Evolutionary conservation across 2,797 vertebrate species (phyloP), one percentile per base, ranked within the genome.

Genomic region (Paedocypris micromegethes): DNA sequence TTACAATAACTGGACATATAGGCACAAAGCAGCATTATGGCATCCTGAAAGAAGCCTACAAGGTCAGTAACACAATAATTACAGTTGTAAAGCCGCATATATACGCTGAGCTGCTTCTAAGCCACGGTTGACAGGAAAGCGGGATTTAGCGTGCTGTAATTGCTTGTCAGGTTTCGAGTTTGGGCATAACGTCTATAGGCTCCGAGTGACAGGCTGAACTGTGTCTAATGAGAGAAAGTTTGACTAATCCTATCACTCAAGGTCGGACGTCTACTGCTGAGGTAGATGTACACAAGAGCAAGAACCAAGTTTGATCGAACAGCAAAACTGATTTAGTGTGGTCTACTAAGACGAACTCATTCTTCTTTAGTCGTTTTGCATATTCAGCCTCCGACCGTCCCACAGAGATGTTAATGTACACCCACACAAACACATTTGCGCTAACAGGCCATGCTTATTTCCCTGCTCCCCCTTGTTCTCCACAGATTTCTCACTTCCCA

Each of bases 401-500:
- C 87, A 90, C 88, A 78, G 85, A 81, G 82, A 90, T 90, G 87
- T 88, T 90, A 90, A 90, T 90, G 87, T 83, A 88, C 89, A 82
- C 88, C 88, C 88, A 90, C 89, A 87, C 87, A 88, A 89, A 90
- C 88, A 89, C 86, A 89, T 85, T 85, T 84, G 86, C 87, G 86
- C 85, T 83, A 89, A 86, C 86, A 87, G 86, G 88, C 79, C 86
- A 85, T 86, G 86, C 85, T 87, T 87, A 87, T 89, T 89, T 80
- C 84, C 81, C 78, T 72, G 83, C 77, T 78, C 72, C 67, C 57
- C 75, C 76, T 75, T 72, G 56, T 70, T 79, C 74, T 71, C 72
- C 64, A 68, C 64, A 65, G 70, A 72, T 76, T 72, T 76, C 62
- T 66, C 61, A 71, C 80, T 85, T 80, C 80, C 66, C 75, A 74